Percentiles rank a stretch among this genome's conserved stretches.
Evolutionary conservation across 1,140 invertebrate species (phyloP).

Genomic region (Limonius californicus): DNA sequence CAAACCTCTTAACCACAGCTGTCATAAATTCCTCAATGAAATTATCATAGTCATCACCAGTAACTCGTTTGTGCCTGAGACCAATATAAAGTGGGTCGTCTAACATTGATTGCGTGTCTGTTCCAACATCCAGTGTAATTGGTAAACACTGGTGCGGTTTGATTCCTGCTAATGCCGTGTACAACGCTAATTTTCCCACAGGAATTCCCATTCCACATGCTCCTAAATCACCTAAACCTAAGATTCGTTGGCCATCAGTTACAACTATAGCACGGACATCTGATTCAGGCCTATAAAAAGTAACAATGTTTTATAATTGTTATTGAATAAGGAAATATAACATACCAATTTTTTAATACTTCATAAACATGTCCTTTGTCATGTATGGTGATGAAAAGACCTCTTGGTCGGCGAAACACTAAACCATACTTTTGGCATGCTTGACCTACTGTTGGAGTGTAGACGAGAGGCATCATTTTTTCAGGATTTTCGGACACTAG

Average conservation of each 20-base stretch:
- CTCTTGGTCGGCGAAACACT: constrained; percentile 89
- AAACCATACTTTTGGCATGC: constrained; percentile 97
- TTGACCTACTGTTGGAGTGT: constrained; percentile 95
- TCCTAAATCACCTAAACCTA: constrained; percentile 91
- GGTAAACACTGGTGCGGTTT: constrained; percentile 91
- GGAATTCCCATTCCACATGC: constrained; percentile 96
- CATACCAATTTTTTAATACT: constrained; percentile 83
- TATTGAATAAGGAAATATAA: too few species aligned
- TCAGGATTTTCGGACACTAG: constrained; percentile 91
- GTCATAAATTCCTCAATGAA: constrained; percentile 98
- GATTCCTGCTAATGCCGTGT: constrained; percentile 90
- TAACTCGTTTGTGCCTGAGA: constrained; percentile 73
- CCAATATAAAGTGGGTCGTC: constrained; percentile 94
- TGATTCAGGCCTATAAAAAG: constrained; percentile 74
- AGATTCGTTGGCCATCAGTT: constrained; percentile 91
- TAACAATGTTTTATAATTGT: neutral
- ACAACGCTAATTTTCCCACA: constrained; percentile 88
- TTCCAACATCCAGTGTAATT: constrained; percentile 90
- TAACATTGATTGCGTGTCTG: constrained; percentile 79
- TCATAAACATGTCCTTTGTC: constrained; percentile 92
- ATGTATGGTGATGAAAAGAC: constrained; percentile 94
- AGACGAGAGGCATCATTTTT: constrained; percentile 95
- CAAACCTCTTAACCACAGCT: constrained; percentile 79
- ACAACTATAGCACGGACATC: constrained; percentile 92
- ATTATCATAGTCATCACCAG: constrained; percentile 81